Evolutionary conservation across 2,888 invertebrate species (phyloP).

Genomic region (Meiosimyza decipiens): DNA sequence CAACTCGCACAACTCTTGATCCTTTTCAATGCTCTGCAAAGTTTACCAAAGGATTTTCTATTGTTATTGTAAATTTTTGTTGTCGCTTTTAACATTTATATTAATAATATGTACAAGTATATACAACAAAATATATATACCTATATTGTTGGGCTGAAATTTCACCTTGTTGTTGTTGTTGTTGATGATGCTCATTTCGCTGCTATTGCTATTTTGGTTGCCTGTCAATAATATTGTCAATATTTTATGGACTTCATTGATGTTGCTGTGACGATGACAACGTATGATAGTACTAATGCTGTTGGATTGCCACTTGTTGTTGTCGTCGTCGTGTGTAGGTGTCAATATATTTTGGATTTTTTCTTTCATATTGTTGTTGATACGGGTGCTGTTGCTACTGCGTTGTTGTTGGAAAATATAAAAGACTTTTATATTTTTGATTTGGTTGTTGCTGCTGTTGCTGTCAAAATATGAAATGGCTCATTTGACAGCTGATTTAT

Average conservation of each 20-base stretch:
- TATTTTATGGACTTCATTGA: background rate
- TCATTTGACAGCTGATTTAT: slow-evolving; percentile 25
- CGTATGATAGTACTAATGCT: background rate
- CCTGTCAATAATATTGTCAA: background rate
- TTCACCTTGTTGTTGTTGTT: background rate
- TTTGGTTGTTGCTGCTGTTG: background rate
- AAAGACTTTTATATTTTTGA: too few species aligned
- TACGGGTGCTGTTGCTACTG: background rate
- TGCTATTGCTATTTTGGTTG: background rate
- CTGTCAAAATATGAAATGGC: slow-evolving; percentile 24
- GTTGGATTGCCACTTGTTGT: slow-evolving; percentile 4
- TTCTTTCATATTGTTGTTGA: too few species aligned
- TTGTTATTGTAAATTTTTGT: slow-evolving; percentile 29
- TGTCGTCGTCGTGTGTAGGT: background rate
- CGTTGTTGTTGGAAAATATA: background rate
- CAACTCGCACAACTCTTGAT: slow-evolving; percentile 15
- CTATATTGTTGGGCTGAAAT: too few species aligned
- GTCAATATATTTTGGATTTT: too few species aligned
- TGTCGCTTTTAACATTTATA: background rate
- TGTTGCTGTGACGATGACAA: background rate
- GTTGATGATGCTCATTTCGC: background rate
- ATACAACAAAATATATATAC: too few species aligned
- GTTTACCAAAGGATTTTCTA: slow-evolving; percentile 33
- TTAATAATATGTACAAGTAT: background rate
- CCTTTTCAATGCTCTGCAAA: background rate